A percentile compares a stretch with the other conserved stretches of the same genome.
phyloP scores from a whole-genome alignment of 2,888 invertebrate species.

The Aphodius granarius region DNA sequence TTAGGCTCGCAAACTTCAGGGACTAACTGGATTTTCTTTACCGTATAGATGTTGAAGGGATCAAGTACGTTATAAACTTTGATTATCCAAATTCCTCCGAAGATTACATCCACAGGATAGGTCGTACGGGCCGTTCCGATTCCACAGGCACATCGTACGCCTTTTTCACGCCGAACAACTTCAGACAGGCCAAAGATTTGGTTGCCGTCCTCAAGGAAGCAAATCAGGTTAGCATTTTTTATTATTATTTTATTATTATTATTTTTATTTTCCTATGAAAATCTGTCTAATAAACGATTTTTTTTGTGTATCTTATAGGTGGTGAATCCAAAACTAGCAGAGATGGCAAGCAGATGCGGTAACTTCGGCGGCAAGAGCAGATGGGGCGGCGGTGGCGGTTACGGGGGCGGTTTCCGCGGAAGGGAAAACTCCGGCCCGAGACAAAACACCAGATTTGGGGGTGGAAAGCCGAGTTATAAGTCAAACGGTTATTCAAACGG shows the following conservation, averaged over 20 bases:
- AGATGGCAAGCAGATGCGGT: slow-evolving; percentile 69
- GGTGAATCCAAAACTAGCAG: slow-evolving; percentile 82
- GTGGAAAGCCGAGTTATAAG: slow-evolving; percentile 21
- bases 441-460: slow-evolving; percentile 39
- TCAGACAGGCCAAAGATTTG: slow-evolving; percentile 85
- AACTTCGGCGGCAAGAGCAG: slow-evolving; percentile 56
- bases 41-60: slow-evolving; percentile 92
- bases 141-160: slow-evolving; percentile 92
- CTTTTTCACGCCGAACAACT: slow-evolving; percentile 89
- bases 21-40: slow-evolving; percentile 1
- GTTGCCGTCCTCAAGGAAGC: slow-evolving; percentile 88
- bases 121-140: slow-evolving; percentile 86
- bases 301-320: slow-evolving; percentile 60
- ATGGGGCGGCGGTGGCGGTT: slow-evolving; percentile 53
- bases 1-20: not conserved
- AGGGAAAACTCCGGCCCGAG: slow-evolving; percentile 44
- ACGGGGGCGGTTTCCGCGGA: slow-evolving; percentile 46
- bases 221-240: slow-evolving; percentile 67
- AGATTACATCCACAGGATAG: slow-evolving; percentile 95
- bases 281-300: not conserved
- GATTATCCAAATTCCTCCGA: slow-evolving; percentile 95
- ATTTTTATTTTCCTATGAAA: not conserved
- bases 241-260: too few species aligned
- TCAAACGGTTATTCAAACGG: too few species aligned
- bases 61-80: slow-evolving; percentile 95